Evolutionary conservation across 2,797 vertebrate species (phyloP).

Genomic region (Bradypodion ventrale): DNA sequence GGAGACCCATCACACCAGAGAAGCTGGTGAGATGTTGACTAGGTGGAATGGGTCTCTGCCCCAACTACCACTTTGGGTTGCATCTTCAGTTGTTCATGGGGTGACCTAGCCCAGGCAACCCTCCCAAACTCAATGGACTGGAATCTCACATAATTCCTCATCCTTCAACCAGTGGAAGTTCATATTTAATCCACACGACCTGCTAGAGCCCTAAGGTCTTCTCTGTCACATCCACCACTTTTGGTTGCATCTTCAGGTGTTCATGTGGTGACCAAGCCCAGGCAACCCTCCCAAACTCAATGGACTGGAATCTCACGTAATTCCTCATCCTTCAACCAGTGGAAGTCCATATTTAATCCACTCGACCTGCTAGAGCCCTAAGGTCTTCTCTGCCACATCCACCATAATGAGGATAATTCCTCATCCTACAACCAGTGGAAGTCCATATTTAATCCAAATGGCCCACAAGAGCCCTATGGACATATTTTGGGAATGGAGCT

Average conservation of each 20-base stretch:
- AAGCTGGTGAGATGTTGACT: too few relatives aligned
- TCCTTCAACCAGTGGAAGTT: not conserved
- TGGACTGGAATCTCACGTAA: not conserved
- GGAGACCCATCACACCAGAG: too few relatives aligned
- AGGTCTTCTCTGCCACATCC: too few relatives aligned
- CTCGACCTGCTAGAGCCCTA: too few relatives aligned
- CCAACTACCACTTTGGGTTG: not conserved
- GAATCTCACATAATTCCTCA: not conserved
- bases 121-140: not conserved
- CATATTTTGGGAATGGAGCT: too few relatives aligned
- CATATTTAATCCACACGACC: not conserved
- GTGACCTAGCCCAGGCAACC: not conserved
- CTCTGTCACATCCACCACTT: not conserved
- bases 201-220: too few relatives aligned
- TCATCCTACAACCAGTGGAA: not conserved
- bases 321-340: not conserved
- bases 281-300: not conserved
- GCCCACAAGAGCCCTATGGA: too few relatives aligned
- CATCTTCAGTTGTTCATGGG: not conserved
- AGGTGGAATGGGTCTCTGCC: too few relatives aligned
- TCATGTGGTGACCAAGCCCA: not conserved
- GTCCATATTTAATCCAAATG: not conserved
- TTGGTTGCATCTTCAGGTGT: not conserved
- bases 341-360: not conserved
- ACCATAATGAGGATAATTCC: not conserved